A percentile compares a stretch with the other conserved stretches of the same genome.
phyloP scores from a whole-genome alignment of 2,888 invertebrate species.

The Incurvaria masculella region DNA sequence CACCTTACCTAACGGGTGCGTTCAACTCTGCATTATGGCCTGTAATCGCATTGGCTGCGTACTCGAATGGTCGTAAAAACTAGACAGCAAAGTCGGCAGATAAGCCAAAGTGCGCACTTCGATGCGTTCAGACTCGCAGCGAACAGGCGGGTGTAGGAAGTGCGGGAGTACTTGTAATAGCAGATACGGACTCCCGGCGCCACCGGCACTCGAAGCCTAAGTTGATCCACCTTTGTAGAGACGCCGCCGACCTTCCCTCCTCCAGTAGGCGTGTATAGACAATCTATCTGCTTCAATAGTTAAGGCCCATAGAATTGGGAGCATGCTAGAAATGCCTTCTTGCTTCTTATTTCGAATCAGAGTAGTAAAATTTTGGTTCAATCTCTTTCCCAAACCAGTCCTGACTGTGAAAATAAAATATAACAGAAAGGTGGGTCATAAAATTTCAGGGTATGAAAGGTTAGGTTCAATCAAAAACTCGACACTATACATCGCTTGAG shows the following conservation, averaged over 20 bases:
- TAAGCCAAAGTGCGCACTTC: background rate
- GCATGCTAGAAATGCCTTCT: no score
- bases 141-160: background rate
- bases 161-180: no score
- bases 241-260: background rate
- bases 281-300: no score
- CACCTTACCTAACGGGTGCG: background rate
- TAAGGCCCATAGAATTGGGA: no score
- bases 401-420: no score
- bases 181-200: background rate
- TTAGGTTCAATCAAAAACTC: no score
- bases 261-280: background rate
- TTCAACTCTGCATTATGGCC: background rate
- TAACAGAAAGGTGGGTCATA: no score
- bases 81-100: background rate
- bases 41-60: background rate
- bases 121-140: background rate
- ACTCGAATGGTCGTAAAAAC: background rate
- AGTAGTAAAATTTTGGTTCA: no score
- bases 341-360: no score
- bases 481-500: no score
- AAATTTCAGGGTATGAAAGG: no score
- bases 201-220: background rate
- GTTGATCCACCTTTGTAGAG: background rate
- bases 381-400: no score